Conservation (phyloP, 2,888 invertebrate species). For the Drosophila phalerata region DNA sequence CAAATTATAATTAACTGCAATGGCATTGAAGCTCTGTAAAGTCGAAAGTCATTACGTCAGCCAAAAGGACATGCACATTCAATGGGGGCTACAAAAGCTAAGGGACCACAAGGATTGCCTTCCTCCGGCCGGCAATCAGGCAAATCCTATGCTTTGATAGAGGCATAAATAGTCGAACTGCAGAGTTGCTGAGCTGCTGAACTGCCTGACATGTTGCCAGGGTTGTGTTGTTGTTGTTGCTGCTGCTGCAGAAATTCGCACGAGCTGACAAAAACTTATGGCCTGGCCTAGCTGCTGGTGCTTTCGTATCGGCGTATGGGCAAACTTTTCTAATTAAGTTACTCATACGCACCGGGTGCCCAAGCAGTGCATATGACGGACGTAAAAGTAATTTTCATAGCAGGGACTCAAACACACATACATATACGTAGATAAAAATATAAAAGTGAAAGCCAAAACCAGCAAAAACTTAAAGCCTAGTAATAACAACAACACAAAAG, state of each 20-base stretch:
- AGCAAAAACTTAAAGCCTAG: conserved; percentile 61
- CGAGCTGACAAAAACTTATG: conserved; percentile 59
- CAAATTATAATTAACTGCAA: conserved; percentile 28
- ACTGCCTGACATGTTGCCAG: conserved; percentile 6
- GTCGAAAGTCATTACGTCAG: conserved; percentile 46
- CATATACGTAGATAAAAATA: not conserved
- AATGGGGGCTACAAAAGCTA: not conserved
- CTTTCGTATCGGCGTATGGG: conserved; percentile 58
- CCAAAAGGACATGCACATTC: conserved; percentile 21
- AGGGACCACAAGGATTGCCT: not conserved
- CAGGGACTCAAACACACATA: conserved; percentile 6
- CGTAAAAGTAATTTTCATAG: conserved; percentile 79
- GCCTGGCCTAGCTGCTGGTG: conserved; percentile 11
- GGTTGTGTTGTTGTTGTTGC: conserved; percentile 1
- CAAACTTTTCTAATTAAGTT: conserved; percentile 80
- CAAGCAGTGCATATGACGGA: conserved; percentile 73
- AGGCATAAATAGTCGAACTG: conserved; percentile 43
- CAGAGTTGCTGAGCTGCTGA: not conserved
- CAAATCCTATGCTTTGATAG: conserved; percentile 50
- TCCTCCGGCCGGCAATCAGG: conserved; percentile 28
- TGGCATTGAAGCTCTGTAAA: conserved; percentile 27
- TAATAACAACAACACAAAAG: conserved; percentile 64
- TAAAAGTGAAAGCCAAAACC: conserved; percentile 61
- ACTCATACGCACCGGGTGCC: conserved; percentile 77
- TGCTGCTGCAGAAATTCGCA: conserved; percentile 43